phyloP scores from a whole-genome alignment of 2,888 invertebrate species.

The Aphodius granarius region DNA sequence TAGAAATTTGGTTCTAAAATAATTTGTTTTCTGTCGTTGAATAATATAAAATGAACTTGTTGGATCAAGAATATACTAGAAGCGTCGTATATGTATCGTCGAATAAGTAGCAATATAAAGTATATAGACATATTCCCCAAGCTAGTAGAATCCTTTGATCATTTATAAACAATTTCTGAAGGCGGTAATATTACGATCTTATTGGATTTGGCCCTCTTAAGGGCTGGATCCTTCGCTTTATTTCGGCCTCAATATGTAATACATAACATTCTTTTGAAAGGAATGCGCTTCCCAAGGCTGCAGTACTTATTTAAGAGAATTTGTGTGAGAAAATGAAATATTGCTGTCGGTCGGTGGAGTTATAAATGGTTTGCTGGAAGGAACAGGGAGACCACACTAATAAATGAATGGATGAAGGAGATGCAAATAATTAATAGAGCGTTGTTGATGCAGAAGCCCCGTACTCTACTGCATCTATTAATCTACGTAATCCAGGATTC shows the following conservation, averaged over 20 bases:
- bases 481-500: background rate
- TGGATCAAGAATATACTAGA: background rate
- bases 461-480: background rate
- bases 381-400: background rate
- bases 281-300: background rate
- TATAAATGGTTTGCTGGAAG: background rate
- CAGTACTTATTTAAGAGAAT: background rate
- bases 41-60: background rate
- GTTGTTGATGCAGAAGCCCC: background rate
- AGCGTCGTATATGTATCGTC: background rate
- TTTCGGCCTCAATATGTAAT: background rate
- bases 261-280: background rate
- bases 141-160: slow-evolving; percentile 25
- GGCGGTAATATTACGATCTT: slow-evolving; percentile 29
- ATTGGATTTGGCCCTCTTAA: slow-evolving; percentile 15
- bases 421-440: background rate
- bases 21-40: background rate
- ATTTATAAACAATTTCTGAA: slow-evolving; percentile 27
- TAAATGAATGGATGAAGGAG: background rate
- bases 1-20: too few species aligned
- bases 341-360: background rate
- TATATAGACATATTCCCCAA: background rate
- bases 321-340: background rate
- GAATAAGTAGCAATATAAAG: background rate
- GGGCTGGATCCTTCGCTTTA: background rate